Evolutionary conservation across 2,888 invertebrate genomes (phyloP), one percentile per base, ranked within the genome.

Genomic region (Lottia gigantea): DNA sequence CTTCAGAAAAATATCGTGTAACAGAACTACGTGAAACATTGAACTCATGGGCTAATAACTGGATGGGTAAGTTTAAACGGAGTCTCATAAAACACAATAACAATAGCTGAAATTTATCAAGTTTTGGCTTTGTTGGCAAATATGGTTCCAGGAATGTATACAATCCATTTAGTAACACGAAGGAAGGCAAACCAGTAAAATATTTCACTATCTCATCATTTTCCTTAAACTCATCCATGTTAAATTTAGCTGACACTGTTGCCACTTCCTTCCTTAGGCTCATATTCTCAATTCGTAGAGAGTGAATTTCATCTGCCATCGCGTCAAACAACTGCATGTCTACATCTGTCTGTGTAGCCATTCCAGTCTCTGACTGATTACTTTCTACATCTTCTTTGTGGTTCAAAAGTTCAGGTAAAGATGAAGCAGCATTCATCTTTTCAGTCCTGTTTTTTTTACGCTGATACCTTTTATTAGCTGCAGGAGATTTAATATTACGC

Each of bases 21-120:
- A 49, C 49, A 49, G 49, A n/a, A 49, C n/a, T 49, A 49, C 19
- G n/a, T 49, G 49, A 49, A 49, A 49, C 49, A 49, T 49, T 4
- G 49, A 49, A n/a, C 19, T 19, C n/a, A 49, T 49, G n/a, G 19
- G 49, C 49, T 19, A 49, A 19, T n/a, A n/a, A 16, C 49, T 49
- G 49, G 19, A n/a, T 49, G 19, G 49, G 19, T 49, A 19, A 49
- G 19, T 49, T 49, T n/a, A 49, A 49, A n/a, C 49, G 16, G 19
- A 49, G 49, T 49, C 19, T 49, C 49, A 49, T 49, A 19, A 49
- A 19, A 12, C 49, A 49, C 16, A 49, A 19, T 19, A 49, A 16
- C 16, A n/a, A 19, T 19, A n/a, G 16, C 49, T 49, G 49, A 49
- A 49, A 49, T 49, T 49, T 49, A 19, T 49, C 19, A 8, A 49